Percentiles rank a stretch among this genome's conserved stretches.
phyloP scores from a whole-genome alignment of 2,888 invertebrate genomes.

The Drosophila suboccidentalis region DNA sequence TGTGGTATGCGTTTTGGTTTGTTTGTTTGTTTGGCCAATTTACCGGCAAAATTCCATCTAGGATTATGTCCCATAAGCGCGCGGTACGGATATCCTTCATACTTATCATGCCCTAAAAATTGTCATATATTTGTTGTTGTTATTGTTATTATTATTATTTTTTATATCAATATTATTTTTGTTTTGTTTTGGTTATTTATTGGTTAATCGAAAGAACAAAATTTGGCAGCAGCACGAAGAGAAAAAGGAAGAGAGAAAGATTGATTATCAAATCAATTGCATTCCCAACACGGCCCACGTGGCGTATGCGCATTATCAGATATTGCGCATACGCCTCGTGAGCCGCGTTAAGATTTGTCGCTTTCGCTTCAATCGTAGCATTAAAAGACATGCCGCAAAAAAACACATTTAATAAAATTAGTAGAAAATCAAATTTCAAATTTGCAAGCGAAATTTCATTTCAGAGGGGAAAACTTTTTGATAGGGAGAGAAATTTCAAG shows the following conservation, averaged over 20 bases:
- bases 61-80: constrained; percentile 86
- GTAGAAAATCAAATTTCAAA: constrained; percentile 44
- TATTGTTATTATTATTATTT: constrained; percentile 54
- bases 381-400: constrained; percentile 63
- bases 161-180: constrained; percentile 15
- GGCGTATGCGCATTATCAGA: constrained; percentile 62
- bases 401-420: constrained; percentile 46
- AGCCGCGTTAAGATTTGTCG: constrained; percentile 1
- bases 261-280: constrained; percentile 8
- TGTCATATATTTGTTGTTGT: constrained; percentile 65
- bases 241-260: constrained; percentile 1
- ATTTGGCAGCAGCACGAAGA: constrained; percentile 29
- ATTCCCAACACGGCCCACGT: constrained; percentile 11
- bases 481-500: neutral
- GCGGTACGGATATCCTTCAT: constrained; percentile 85
- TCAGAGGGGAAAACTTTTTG: constrained; percentile 4
- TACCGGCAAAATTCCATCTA: constrained; percentile 86
- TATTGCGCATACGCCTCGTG: constrained; percentile 66
- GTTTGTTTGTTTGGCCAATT: constrained; percentile 80
- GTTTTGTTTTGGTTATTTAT: constrained; percentile 20
- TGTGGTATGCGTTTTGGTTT: constrained; percentile 34
- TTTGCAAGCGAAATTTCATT: constrained; percentile 49
- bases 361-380: constrained; percentile 36
- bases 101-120: constrained; percentile 85
- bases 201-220: constrained; percentile 66